Conservation (phyloP, 1,140 invertebrate genomes). For the Musca vetustissima region DNA sequence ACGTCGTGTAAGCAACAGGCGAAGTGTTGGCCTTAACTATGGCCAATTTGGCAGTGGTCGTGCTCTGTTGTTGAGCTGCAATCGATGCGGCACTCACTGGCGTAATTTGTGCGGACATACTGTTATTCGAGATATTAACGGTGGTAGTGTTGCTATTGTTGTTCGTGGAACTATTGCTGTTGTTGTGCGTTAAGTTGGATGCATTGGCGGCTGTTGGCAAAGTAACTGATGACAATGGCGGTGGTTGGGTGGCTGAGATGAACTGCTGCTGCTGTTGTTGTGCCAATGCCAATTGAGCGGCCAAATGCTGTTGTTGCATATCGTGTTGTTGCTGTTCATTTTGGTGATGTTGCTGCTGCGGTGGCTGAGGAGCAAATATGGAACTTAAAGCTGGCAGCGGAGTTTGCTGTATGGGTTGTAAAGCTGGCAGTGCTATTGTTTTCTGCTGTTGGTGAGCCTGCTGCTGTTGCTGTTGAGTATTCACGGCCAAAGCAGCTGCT, state of each 20-base stretch:
- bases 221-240: conserved; percentile 37
- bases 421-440: conserved; percentile 37
- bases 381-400: conserved; percentile 46
- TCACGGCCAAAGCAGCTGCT: conserved; percentile 44
- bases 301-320: conserved; percentile 33
- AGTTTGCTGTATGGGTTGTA: conserved; percentile 41
- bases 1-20: conserved; percentile 27
- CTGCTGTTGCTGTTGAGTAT: conserved; percentile 44
- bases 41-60: conserved; percentile 38
- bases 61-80: conserved; percentile 28
- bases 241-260: conserved; percentile 41
- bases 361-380: conserved; percentile 39
- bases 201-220: conserved; percentile 26
- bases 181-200: conserved; percentile 15
- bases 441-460: conserved; percentile 39
- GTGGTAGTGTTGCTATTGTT: conserved; percentile 32
- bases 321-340: conserved; percentile 26
- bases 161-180: conserved; percentile 12
- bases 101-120: conserved; percentile 19
- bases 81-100: conserved; percentile 17
- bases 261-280: conserved; percentile 46
- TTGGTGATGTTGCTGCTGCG: conserved; percentile 28
- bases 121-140: conserved; percentile 15
- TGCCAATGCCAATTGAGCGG: conserved; percentile 37
- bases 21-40: conserved; percentile 30